Percentiles rank a stretch among this genome's conserved stretches.
Evolutionary conservation across 2,888 invertebrate species (phyloP).

Genomic region (Cyaniris semiargus): DNA sequence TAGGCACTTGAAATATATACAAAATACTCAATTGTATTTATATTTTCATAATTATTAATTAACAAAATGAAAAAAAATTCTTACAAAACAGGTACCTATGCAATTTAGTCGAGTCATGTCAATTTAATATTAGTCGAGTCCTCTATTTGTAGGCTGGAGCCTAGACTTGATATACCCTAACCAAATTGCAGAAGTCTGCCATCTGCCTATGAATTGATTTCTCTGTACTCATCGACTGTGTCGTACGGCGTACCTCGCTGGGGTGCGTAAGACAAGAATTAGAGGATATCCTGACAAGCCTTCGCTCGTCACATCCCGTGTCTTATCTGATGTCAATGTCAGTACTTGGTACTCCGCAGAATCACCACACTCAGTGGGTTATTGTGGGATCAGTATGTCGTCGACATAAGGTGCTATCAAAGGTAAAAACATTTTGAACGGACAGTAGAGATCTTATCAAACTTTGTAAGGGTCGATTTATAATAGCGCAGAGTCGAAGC

Average conservation of each 20-base stretch:
- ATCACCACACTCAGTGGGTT: neutral
- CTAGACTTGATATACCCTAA: too few relatives aligned
- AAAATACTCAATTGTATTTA: too few relatives aligned
- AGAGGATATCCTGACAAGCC: conserved; percentile 16
- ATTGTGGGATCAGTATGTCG: neutral
- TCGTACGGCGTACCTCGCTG: neutral
- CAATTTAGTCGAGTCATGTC: too few relatives aligned
- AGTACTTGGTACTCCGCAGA: neutral
- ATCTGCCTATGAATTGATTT: neutral
- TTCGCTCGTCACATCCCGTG: neutral
- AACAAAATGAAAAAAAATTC: too few relatives aligned
- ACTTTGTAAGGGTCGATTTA: neutral
- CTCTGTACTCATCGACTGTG: neutral
- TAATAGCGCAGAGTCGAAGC: too few relatives aligned
- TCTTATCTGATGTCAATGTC: neutral
- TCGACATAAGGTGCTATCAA: neutral
- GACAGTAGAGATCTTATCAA: neutral
- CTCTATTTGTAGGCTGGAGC: too few relatives aligned
- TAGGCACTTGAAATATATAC: too few relatives aligned
- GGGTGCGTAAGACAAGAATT: neutral
- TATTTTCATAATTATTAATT: too few relatives aligned
- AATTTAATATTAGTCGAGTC: too few relatives aligned
- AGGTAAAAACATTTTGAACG: neutral
- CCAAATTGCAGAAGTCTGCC: too few relatives aligned
- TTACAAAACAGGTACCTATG: too few relatives aligned